Evolutionary conservation across 2,113 vertebrate species (phyloP), one percentile per base, ranked within the genome.

Genomic region (Toxotes jaculatrix): DNA sequence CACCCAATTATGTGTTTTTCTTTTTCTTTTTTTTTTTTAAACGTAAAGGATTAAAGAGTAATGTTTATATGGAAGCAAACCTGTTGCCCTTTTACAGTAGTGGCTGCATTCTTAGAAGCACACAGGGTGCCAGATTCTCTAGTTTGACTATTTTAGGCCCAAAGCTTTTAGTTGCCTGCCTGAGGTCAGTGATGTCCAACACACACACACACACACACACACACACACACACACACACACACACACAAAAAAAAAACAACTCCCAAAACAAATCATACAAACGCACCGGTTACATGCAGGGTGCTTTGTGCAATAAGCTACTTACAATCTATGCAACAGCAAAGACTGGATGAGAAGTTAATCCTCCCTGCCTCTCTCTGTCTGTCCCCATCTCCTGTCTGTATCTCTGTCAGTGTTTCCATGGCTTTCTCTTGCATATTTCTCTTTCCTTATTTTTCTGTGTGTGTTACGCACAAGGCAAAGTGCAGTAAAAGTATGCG

Each of bases 331-430:
- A 86, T 94, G 90, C 87, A 90, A 92, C 88, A 89, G 91, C 90
- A 94, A 93, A 94, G 92, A 86, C 92, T 93, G 92, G 93, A 94
- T 93, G 93, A 94, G 92, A 94, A 83, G 90, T 91, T 92, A 93
- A 92, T 91, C 92, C 89, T 65, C 40, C 68, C 73, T 76, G 23
- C 69, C 55, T 72, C 53, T 78, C 77, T 84, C 85, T 86, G 67
- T 82, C 79, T 77, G 27, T 27, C 27, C 27, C 27, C 27, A 27
- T 27, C 27, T 27, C 27, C 53, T 72, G 23, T 74, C 61, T 71
- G n/a, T 64, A 77, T 77, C 8, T 78, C 42, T 79, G 56, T 38
- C 59, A 16, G 31, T 72, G 66, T 49, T 47, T 74, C 43, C 70
- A 63, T 59, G 59, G 64, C 17, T 53, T 53, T 62, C 34, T 68